Evolutionary conservation across 2,113 vertebrate species (phyloP), one percentile per base, ranked within the genome.

Genomic region (Smithornis capensis): DNA sequence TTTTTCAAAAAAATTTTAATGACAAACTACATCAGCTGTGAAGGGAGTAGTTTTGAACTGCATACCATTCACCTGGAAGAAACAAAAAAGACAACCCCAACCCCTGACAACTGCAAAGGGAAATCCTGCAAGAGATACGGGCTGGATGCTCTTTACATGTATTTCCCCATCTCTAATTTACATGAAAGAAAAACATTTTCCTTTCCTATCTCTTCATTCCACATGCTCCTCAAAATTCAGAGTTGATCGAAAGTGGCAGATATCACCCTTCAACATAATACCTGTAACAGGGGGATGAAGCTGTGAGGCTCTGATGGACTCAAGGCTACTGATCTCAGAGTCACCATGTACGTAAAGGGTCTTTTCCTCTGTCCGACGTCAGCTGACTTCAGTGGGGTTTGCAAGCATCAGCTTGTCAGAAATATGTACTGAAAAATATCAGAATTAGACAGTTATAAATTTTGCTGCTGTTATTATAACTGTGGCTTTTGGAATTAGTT

Each of bases 271-370:
- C 53, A 56, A 24, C 10, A 14, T 2, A 35, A 1, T 14, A 18
- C 14, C 35, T 79, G 19, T 27, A 23, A 31, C 14, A 69, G 49
- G 5, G 22, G 37, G 87, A 71, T 35, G 73, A 27, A 80, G 44
- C 40, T n/a, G 24, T 38, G 47, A 59, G 44, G 42, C 56, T 84
- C 50, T 37, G 49, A 37, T 3, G 2, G 35, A 55, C 10, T 52
- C 0, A 0, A 21, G 49, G 9, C 28, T 29, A 25, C 53, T 67
- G 53, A 52, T 59, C n/a, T 64, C 38, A 50, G 16, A 19, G 44
- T 63, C 52, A 59, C 49, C 40, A 33, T 21, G 42, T 45, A 12
- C 0, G 0, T 21, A 63, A 82, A 55, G 24, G 13, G 19, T 29
- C n/a, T 31, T 45, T 62, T 24, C 38, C 29, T 79, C 85, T 88